These are phyloP conservation scores for Oxygymnocypris stewartii DNA, from an alignment of 2,113 vertebrate genomes.

Conservation along the genomic window DNA sequence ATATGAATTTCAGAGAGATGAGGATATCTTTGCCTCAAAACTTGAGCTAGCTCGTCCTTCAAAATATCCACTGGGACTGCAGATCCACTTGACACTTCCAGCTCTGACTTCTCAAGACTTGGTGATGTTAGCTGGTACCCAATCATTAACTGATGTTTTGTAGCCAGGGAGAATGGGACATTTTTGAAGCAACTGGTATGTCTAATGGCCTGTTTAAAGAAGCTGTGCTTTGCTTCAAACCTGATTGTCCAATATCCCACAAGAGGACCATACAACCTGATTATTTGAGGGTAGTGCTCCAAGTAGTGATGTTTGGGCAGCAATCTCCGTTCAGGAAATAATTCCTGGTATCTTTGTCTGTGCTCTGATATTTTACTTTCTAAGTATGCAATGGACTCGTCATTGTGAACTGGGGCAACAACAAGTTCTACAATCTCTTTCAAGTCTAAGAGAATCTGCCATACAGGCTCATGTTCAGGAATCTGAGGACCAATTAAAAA, in stretches of 20 bases:
- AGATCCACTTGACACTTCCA: not conserved
- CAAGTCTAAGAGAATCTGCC: constrained; percentile 27
- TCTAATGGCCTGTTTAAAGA: not conserved
- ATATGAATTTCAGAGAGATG: constrained; percentile 33
- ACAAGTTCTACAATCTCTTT: constrained; percentile 39
- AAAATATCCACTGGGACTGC: not conserved
- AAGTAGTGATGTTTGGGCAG: constrained; percentile 29
- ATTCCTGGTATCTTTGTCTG: constrained; percentile 16
- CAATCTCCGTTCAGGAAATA: not conserved
- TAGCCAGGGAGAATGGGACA: not conserved
- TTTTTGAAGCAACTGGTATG: not conserved
- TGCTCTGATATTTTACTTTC: constrained; percentile 21
- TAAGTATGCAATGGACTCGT: constrained; percentile 37
- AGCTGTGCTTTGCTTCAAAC: constrained; percentile 27
- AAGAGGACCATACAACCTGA: constrained; percentile 18
- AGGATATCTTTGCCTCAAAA: not conserved
- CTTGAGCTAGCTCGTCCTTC: not conserved
- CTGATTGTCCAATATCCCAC: constrained; percentile 7
- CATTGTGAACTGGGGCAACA: constrained; percentile 29
- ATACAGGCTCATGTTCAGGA: not conserved
- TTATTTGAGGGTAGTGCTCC: constrained; percentile 1
- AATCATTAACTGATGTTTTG: constrained; percentile 5
- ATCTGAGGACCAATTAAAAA: not conserved
- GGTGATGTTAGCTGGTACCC: not conserved
- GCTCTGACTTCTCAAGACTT: not conserved